Percentiles rank a stretch among this genome's conserved stretches.
phyloP scores from a whole-genome alignment of 2,888 invertebrate genomes.

The Agriopis leucophaearia region DNA sequence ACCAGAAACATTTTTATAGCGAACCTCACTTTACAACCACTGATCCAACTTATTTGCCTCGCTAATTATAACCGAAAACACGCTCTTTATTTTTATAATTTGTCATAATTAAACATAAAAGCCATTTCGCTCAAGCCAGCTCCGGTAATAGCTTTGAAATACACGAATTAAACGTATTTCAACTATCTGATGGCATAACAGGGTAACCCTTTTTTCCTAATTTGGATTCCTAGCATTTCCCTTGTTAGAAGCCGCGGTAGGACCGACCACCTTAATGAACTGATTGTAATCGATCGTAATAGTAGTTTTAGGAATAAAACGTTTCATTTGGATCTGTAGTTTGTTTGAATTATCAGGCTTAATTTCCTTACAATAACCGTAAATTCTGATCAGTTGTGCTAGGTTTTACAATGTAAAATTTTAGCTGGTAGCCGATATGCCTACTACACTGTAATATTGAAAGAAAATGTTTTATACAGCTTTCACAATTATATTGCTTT shows the following conservation, averaged over 20 bases:
- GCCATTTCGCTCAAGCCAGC: slow-evolving; percentile 40
- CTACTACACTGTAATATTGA: too few relatives aligned
- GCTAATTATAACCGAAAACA: slow-evolving; percentile 20
- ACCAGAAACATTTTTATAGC: background rate
- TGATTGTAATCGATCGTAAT: slow-evolving; percentile 34
- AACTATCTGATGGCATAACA: slow-evolving; percentile 63
- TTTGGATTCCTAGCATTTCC: slow-evolving; percentile 59
- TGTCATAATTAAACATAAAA: slow-evolving; percentile 31
- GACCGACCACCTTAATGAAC: slow-evolving; percentile 48
- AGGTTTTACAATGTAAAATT: too few relatives aligned
- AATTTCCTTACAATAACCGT: too few relatives aligned
- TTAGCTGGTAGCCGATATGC: too few relatives aligned
- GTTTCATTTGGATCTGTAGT: background rate
- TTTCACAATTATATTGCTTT: too few relatives aligned
- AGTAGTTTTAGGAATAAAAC: background rate
- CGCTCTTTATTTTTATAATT: slow-evolving; percentile 23
- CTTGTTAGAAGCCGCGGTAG: slow-evolving; percentile 50
- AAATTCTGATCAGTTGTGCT: too few relatives aligned
- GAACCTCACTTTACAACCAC: slow-evolving; percentile 3
- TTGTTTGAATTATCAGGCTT: too few relatives aligned
- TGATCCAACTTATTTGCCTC: slow-evolving; percentile 10
- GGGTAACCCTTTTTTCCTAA: slow-evolving; percentile 66
- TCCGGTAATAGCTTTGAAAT: slow-evolving; percentile 50
- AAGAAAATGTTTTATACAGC: too few relatives aligned
- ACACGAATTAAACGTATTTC: slow-evolving; percentile 63